Conservation (phyloP, 2,888 invertebrate species). For the Eubasilissa splendida region DNA sequence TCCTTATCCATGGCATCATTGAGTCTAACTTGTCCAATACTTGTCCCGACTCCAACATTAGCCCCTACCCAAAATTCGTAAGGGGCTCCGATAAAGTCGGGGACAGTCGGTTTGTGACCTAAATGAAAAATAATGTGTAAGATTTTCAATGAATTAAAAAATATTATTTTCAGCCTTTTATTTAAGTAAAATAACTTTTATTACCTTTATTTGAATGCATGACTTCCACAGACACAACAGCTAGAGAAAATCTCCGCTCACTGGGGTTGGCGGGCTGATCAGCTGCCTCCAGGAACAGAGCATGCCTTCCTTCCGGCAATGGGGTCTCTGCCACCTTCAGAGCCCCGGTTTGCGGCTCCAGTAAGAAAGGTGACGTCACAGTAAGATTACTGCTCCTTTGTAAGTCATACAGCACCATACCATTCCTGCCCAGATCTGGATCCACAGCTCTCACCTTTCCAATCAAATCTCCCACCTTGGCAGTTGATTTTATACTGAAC, state of each 20-base stretch:
- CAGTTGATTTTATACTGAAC: constrained; percentile 80
- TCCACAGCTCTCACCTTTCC: constrained; percentile 88
- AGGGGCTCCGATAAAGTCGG: constrained; percentile 88
- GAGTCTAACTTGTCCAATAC: constrained; percentile 87
- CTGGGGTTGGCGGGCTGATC: constrained; percentile 89
- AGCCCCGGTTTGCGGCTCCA: constrained; percentile 81
- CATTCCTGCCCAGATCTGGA: constrained; percentile 83
- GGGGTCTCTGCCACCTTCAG: constrained; percentile 79
- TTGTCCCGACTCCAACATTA: constrained; percentile 88
- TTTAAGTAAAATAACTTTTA: too few species aligned
- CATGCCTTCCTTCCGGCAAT: constrained; percentile 80
- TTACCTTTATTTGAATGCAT: constrained; percentile 72
- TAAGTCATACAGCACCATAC: constrained; percentile 82
- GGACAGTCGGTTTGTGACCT: constrained; percentile 74
- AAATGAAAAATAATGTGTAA: constrained; percentile 13
- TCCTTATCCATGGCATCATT: constrained; percentile 80
- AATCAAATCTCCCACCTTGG: constrained; percentile 79
- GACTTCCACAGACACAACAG: constrained; percentile 88
- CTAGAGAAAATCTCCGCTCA: constrained; percentile 85
- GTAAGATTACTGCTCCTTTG: constrained; percentile 80
- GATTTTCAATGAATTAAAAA: neutral
- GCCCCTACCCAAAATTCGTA: constrained; percentile 93
- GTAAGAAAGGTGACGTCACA: constrained; percentile 78
- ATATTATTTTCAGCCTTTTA: too few species aligned
- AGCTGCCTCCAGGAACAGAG: constrained; percentile 87